A percentile compares a stretch with the other conserved stretches of the same genome.
phyloP scores from a whole-genome alignment of 2,113 vertebrate genomes.

The Balaenoptera acutorostrata region DNA sequence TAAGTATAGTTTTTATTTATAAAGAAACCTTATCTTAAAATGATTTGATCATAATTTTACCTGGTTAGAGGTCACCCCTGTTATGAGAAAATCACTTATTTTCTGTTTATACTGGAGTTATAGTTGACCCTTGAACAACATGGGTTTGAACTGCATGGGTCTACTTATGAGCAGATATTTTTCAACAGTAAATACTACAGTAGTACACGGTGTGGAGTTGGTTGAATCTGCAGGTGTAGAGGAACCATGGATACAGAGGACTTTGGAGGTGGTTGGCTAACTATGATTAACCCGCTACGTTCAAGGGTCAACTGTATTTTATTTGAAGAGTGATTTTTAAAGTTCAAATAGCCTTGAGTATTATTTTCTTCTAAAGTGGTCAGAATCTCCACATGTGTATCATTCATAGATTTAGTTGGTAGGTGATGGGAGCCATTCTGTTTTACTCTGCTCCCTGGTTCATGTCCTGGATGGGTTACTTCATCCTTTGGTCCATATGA shows the following conservation, averaged over 20 bases:
- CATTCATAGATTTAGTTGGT: neutral
- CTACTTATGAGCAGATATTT: neutral
- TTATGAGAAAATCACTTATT: neutral
- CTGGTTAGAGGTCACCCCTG: neutral
- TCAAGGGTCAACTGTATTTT: neutral
- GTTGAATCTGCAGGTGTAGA: neutral
- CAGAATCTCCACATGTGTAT: neutral
- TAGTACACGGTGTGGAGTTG: neutral
- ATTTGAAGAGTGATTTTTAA: neutral
- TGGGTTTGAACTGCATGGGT: neutral
- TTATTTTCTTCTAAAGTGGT: neutral
- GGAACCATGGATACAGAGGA: neutral
- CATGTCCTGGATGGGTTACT: neutral
- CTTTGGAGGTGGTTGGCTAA: neutral
- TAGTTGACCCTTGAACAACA: neutral
- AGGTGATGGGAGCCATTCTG: neutral
- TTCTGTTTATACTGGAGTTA: neutral
- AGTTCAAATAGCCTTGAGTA: neutral
- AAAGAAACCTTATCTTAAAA: slow-evolving; percentile 7
- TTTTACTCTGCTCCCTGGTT: neutral
- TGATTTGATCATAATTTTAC: slow-evolving; percentile 35
- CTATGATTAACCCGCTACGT: neutral
- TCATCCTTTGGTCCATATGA: neutral
- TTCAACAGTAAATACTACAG: neutral
- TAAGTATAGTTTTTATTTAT: slow-evolving; percentile 78